phyloP scores from a whole-genome alignment of 2,888 invertebrate species.

The Catonia carolina region DNA sequence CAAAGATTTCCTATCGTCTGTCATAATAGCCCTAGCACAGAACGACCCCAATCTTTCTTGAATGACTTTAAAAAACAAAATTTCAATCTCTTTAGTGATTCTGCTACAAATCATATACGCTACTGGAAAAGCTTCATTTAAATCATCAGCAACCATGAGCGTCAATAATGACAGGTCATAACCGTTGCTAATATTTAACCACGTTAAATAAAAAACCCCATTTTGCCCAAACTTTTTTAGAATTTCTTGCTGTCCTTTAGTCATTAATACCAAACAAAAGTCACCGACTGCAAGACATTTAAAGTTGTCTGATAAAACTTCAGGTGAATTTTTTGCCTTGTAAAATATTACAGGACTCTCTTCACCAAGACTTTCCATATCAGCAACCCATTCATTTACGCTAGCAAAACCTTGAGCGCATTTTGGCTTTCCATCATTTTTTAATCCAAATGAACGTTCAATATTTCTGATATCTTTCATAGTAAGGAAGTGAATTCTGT shows the following conservation, averaged over 20 bases:
- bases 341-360: constrained; percentile 25
- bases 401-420: constrained; percentile 17
- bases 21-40: constrained; percentile 28
- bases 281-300: constrained; percentile 8
- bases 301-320: background rate
- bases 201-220: constrained; percentile 25
- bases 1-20: constrained; percentile 26
- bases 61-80: constrained; percentile 26
- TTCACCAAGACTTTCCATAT: constrained; percentile 19
- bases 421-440: constrained; percentile 16
- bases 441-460: constrained; percentile 24
- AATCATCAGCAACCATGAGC: constrained; percentile 29
- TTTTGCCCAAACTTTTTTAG: constrained; percentile 23
- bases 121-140: constrained; percentile 29
- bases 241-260: constrained; percentile 25
- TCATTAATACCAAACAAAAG: constrained; percentile 26
- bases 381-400: constrained; percentile 25
- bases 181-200: constrained; percentile 8
- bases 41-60: constrained; percentile 25
- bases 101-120: constrained; percentile 29
- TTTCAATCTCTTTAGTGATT: constrained; percentile 19
- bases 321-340: constrained; percentile 21
- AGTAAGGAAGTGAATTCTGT: constrained; percentile 23
- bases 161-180: constrained; percentile 25
- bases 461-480: constrained; percentile 24